Evolutionary conservation across 2,797 vertebrate species (phyloP), one percentile per base, ranked within the genome.

Genomic region (Hoplostethus mediterraneus): DNA sequence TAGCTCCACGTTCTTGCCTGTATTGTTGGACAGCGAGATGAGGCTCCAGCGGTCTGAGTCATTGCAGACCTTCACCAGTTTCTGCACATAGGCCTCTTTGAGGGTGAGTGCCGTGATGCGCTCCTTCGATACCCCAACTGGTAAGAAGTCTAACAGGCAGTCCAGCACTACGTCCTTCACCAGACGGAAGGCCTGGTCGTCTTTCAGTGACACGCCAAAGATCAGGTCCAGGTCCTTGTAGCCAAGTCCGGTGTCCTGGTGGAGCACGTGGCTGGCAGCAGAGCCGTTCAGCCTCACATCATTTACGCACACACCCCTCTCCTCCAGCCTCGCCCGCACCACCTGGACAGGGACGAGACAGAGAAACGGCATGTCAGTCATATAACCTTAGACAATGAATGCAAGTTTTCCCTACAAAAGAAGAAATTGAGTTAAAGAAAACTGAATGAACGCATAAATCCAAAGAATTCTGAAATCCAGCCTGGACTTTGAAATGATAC

Each of bases 191-290:
- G 94, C 94, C 2, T 95, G 95, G 83, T 98, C 96, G 0, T 89
- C 96, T 60, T 87, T 94, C 78, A 98, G 94, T 0, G 95, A 95
- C 61, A 99, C 94, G 0, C 94, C 95, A 1, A 99, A 99, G 71
- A 99, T 98, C 78, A 99, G 94, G 87, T 98, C 98, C 16, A 99
- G 93, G 88, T 99, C 98, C 87, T 99, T 97, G 87, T 98, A 98
- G 36, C 97, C 97, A 77, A 98, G 81, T 71, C 97, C 97, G 0
- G 96, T 97, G 84, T 98, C 97, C 47, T 98, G 96, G 64, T 98
- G 96, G 0, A 99, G 95, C 54, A 98, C 96, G 0, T 99, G 95
- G 64, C 97, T 99, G 25, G 98, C 98, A 0, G 98, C 97, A 0
- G 97, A 99, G 57, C 98, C 97, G 0, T 99, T 99, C 67, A 99